These are phyloP conservation scores for Tridacna crocea DNA, from an alignment of 2,888 invertebrate genomes.

Conservation along the genomic window DNA sequence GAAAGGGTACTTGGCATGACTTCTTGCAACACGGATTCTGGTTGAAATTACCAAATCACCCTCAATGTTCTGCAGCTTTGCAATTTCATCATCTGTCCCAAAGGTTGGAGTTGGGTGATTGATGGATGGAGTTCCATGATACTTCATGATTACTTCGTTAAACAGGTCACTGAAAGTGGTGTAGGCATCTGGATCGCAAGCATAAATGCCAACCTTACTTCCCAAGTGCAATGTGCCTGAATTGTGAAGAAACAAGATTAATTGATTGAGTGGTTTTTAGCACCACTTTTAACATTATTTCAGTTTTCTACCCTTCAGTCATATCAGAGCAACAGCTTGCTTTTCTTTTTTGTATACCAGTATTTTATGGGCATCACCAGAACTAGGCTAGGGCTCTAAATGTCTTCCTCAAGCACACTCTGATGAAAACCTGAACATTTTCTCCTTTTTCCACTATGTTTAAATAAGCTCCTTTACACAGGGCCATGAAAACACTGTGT, in stretches of 20 bases:
- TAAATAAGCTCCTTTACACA: too few species aligned
- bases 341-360: too few species aligned
- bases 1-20: conserved; percentile 77
- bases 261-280: too few species aligned
- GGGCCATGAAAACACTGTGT: too few species aligned
- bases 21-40: conserved; percentile 79
- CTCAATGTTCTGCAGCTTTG: conserved; percentile 88
- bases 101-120: conserved; percentile 92
- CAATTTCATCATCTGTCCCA: conserved; percentile 69
- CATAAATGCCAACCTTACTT: conserved; percentile 91
- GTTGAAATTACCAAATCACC: conserved; percentile 89
- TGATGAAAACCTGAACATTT: too few species aligned
- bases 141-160: conserved; percentile 94
- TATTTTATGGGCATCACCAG: too few species aligned
- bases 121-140: conserved; percentile 68
- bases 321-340: too few species aligned
- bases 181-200: conserved; percentile 98
- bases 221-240: conserved; percentile 70
- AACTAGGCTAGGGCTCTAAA: too few species aligned
- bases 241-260: conserved; percentile 3
- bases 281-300: too few species aligned
- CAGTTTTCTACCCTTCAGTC: too few species aligned
- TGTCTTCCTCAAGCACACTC: too few species aligned
- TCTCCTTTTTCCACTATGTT: too few species aligned
- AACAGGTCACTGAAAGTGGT: conserved; percentile 95